phyloP scores from a whole-genome alignment of 2,113 vertebrate genomes.

The Nansenia antarctica region DNA sequence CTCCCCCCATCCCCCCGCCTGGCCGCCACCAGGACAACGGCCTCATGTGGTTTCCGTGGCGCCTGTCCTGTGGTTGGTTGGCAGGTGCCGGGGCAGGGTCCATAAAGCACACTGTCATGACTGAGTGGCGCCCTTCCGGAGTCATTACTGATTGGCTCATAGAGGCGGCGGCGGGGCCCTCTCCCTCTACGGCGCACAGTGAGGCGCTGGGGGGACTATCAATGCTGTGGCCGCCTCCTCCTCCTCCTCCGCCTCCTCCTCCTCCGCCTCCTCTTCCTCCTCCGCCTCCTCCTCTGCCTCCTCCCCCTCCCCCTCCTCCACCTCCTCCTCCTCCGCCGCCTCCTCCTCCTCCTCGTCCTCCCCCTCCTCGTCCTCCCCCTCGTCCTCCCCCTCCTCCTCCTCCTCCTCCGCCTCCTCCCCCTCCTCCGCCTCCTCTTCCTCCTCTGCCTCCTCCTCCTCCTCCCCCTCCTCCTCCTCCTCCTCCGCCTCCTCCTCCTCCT shows the following conservation, averaged over 20 bases:
- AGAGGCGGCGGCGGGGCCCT: constrained; percentile 72
- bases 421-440: too few relatives aligned
- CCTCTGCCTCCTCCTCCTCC: neutral
- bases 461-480: neutral
- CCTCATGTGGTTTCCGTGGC: too few relatives aligned
- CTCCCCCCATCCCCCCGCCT: constrained; percentile 37
- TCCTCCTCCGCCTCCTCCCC: neutral
- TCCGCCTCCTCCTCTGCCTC: neutral
- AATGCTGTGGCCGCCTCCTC: neutral
- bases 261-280: too few relatives aligned
- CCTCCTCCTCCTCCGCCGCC: neutral
- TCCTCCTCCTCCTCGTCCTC: constrained; percentile 62
- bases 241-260: too few relatives aligned
- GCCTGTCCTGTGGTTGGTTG: neutral
- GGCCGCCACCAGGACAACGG: too few relatives aligned
- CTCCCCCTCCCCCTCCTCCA: neutral
- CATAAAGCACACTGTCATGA: constrained; percentile 85
- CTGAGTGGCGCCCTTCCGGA: constrained; percentile 90
- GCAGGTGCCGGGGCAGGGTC: constrained; percentile 26
- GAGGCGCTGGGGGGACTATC: neutral
- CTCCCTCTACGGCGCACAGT: too few relatives aligned
- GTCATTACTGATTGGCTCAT: constrained; percentile 95
- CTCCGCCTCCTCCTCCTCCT: neutral
- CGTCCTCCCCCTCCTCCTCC: constrained; percentile 42
- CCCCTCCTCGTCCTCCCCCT: constrained; percentile 56